Evolutionary conservation across 2,797 vertebrate species (phyloP).

Genomic region (Monodelphis domestica): DNA sequence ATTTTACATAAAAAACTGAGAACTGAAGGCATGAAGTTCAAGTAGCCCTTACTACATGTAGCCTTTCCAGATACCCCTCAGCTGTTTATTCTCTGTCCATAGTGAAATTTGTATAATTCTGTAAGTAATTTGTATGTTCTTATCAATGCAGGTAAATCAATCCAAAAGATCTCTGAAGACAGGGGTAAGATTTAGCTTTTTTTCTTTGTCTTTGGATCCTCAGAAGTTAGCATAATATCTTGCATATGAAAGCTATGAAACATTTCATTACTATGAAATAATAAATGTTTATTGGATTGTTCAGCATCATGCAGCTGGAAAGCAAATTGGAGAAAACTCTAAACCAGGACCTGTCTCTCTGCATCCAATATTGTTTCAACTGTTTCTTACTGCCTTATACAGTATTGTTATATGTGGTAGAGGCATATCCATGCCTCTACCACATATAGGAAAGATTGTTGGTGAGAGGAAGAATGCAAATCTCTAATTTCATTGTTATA

Average conservation of each 20-base stretch:
- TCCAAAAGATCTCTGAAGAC: not conserved
- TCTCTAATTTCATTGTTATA: not conserved
- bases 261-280: too few species aligned
- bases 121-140: not conserved
- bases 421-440: too few species aligned
- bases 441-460: not conserved
- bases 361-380: not conserved
- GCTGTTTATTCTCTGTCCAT: not conserved
- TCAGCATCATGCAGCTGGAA: not conserved
- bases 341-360: not conserved
- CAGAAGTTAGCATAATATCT: not conserved
- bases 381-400: too few species aligned
- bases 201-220: not conserved
- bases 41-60: not conserved
- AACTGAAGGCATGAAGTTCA: not conserved
- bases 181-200: not conserved
- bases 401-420: too few species aligned
- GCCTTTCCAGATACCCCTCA: not conserved
- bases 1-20: not conserved
- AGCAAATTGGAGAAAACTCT: not conserved
- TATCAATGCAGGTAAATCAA: not conserved
- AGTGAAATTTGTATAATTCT: not conserved
- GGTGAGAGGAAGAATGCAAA: not conserved
- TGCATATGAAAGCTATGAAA: not conserved
- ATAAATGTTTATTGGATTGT: not conserved